A percentile compares a stretch with the other conserved stretches of the same genome.
These are phyloP conservation scores for Setophaga coronata DNA, from an alignment of 2,113 vertebrate genomes.

Conservation along the genomic window DNA sequence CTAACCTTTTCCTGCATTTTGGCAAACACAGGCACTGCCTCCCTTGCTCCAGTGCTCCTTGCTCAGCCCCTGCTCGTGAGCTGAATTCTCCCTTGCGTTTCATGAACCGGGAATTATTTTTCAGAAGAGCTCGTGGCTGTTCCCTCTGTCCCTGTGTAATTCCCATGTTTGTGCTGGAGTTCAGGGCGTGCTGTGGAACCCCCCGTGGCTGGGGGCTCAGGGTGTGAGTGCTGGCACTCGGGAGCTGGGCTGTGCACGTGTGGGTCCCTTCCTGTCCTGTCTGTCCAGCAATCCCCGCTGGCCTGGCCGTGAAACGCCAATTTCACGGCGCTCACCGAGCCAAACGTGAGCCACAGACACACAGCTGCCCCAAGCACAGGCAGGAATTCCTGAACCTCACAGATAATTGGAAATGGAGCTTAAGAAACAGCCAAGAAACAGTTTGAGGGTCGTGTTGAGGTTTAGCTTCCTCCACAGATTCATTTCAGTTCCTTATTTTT, in stretches of 20 bases:
- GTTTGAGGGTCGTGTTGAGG: background rate
- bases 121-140: rapidly evolving
- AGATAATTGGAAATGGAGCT: background rate
- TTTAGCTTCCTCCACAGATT: background rate
- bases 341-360: background rate
- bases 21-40: background rate
- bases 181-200: background rate
- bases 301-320: background rate
- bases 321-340: background rate
- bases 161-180: background rate
- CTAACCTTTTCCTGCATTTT: background rate
- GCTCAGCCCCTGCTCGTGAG: background rate
- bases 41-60: background rate
- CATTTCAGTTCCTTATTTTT: background rate
- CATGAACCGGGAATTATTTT: background rate
- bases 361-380: background rate
- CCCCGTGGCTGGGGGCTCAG: rapidly evolving
- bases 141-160: background rate
- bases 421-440: background rate
- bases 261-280: rapidly evolving
- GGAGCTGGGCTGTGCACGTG: background rate
- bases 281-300: background rate
- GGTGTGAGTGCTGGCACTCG: background rate
- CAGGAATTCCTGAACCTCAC: background rate
- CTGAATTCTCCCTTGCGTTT: background rate